These are phyloP conservation scores for Sorex fumeus DNA, from an alignment of 2,113 vertebrate genomes.

Conservation along the genomic window DNA sequence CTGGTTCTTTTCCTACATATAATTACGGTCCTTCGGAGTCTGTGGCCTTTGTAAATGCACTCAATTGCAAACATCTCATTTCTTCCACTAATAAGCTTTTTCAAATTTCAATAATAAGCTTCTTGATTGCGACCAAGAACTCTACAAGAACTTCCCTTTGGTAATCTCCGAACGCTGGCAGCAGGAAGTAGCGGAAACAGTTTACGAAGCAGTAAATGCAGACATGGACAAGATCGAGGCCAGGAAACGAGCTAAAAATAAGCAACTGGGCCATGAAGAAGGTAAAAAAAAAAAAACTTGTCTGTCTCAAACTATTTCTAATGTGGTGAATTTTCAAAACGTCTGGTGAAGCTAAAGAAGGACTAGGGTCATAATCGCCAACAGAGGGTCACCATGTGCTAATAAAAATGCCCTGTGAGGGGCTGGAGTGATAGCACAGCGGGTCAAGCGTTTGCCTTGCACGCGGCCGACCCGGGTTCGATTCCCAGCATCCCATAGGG, in stretches of 20 bases:
- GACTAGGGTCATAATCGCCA: background rate
- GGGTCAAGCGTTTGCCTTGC: too few species aligned
- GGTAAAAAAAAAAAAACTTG: slow-evolving; percentile 87
- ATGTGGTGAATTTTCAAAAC: background rate
- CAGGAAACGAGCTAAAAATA: slow-evolving; percentile 98
- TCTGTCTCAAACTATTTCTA: background rate
- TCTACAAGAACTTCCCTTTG: slow-evolving; percentile 99
- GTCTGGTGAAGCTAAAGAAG: background rate
- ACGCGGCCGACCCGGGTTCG: too few species aligned
- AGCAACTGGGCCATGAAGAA: slow-evolving; percentile 98
- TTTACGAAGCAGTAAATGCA: slow-evolving; percentile 96
- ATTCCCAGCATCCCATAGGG: too few species aligned
- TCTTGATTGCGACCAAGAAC: slow-evolving; percentile 98
- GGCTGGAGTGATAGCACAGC: too few species aligned
- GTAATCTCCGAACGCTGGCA: slow-evolving; percentile 99
- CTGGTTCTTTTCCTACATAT: accelerated
- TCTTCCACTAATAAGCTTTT: slow-evolving; percentile 18
- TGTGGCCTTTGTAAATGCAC: slow-evolving; percentile 48
- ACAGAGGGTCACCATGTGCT: too few species aligned
- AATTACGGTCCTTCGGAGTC: background rate
- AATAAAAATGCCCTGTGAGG: accelerated
- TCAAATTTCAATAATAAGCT: slow-evolving; percentile 87
- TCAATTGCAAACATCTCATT: slow-evolving; percentile 35
- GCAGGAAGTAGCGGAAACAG: slow-evolving; percentile 98
- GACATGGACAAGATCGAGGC: slow-evolving; percentile 98